Conservation (phyloP, 1,140 invertebrate species). For the Choristoneura fumiferana region DNA sequence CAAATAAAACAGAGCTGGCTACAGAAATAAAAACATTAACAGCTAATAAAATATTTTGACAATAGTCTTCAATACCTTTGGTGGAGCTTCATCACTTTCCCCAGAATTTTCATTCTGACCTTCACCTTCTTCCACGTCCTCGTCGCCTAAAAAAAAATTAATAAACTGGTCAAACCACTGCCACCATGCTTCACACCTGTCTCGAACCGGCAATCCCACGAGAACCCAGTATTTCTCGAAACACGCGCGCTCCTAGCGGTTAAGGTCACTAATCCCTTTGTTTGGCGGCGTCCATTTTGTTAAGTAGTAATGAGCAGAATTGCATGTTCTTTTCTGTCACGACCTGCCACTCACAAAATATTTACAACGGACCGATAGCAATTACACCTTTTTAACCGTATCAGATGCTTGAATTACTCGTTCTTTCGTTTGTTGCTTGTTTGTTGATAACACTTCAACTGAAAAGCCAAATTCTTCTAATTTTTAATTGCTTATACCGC, state of each 20-base stretch:
- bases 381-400: slow-evolving; percentile 44
- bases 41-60: slow-evolving; percentile 23
- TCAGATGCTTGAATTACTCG: slow-evolving; percentile 23
- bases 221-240: slow-evolving; percentile 37
- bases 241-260: slow-evolving; percentile 48
- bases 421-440: slow-evolving; percentile 26
- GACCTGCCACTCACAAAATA: slow-evolving; percentile 75
- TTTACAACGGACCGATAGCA: slow-evolving; percentile 67
- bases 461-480: slow-evolving; percentile 59
- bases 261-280: slow-evolving; percentile 82
- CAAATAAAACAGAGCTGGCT: not conserved
- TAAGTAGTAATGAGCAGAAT: slow-evolving; percentile 80
- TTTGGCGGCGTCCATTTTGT: slow-evolving; percentile 86
- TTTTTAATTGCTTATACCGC: slow-evolving; percentile 78
- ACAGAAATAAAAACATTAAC: slow-evolving; percentile 14
- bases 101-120: slow-evolving; percentile 84
- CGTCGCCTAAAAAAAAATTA: slow-evolving; percentile 81
- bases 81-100: slow-evolving; percentile 85
- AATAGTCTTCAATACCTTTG: slow-evolving; percentile 64
- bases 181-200: slow-evolving; percentile 39
- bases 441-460: slow-evolving; percentile 29
- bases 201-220: slow-evolving; percentile 32
- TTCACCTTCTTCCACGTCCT: slow-evolving; percentile 82
- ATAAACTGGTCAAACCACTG: slow-evolving; percentile 66
- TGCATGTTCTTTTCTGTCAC: slow-evolving; percentile 78